These are phyloP conservation scores for Agrochola macilenta DNA, from an alignment of 2,888 invertebrate species.

Conservation along the genomic window DNA sequence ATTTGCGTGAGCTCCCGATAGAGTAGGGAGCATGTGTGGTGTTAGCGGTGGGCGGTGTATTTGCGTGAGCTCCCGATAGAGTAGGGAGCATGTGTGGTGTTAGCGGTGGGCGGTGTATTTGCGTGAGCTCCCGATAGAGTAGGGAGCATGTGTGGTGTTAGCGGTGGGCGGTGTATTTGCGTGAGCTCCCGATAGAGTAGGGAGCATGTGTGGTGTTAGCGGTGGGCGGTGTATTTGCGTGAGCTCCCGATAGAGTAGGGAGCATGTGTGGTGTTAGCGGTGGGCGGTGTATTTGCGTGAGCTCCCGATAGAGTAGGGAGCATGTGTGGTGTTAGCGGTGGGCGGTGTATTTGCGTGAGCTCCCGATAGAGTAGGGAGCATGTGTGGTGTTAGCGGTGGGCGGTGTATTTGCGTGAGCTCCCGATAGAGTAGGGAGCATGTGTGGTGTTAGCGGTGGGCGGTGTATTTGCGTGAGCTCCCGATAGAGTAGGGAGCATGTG, in stretches of 20 bases:
- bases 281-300: conserved; percentile 35
- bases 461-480: conserved; percentile 29
- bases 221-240: neutral
- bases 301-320: conserved; percentile 14
- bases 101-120: neutral
- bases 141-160: no score
- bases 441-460: neutral
- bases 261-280: neutral
- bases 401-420: conserved; percentile 31
- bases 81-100: no score
- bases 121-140: no score
- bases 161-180: neutral
- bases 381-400: neutral
- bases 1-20: no score
- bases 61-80: no score
- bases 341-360: conserved; percentile 34
- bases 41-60: neutral
- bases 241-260: conserved; percentile 19
- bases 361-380: conserved; percentile 14
- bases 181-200: no score
- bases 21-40: no score
- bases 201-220: conserved; percentile 1
- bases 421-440: conserved; percentile 14
- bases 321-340: neutral
- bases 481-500: conserved; percentile 14